Evolutionary conservation across 2,797 vertebrate species (phyloP).

Genomic region (Toxotes lorentzi): DNA sequence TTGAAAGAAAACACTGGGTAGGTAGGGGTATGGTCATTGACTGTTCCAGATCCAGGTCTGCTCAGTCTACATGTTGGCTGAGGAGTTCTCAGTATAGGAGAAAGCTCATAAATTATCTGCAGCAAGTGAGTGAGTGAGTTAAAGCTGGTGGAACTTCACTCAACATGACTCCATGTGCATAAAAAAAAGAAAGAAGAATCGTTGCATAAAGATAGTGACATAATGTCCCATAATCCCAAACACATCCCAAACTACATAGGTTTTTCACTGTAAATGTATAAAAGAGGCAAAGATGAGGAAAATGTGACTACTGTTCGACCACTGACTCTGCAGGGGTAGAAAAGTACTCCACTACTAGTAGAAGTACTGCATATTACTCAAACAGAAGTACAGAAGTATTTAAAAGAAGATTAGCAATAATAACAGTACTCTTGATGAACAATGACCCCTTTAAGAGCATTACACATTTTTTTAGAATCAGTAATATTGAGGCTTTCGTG

Average conservation of each 20-base stretch:
- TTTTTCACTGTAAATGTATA: neutral
- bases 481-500: neutral
- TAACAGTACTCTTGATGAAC: no score
- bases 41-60: conserved; percentile 39
- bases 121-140: conserved; percentile 48
- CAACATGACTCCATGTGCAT: neutral
- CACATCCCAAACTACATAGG: neutral
- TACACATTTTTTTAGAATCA: neutral
- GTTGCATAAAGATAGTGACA: conserved; percentile 8
- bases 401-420: neutral
- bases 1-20: conserved; percentile 50
- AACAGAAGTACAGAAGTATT: neutral
- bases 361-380: neutral
- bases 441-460: no score
- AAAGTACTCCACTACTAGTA: neutral
- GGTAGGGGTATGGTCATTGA: conserved; percentile 25
- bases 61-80: conserved; percentile 27
- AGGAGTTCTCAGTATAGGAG: conserved; percentile 38
- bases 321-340: neutral
- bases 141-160: conserved; percentile 5
- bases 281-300: neutral
- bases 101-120: conserved; percentile 59
- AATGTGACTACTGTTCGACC: neutral
- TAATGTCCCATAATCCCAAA: neutral
- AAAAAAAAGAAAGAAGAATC: conserved; percentile 35